phyloP scores from a whole-genome alignment of 2,797 vertebrate genomes.

The Bradypodion pumilum region DNA sequence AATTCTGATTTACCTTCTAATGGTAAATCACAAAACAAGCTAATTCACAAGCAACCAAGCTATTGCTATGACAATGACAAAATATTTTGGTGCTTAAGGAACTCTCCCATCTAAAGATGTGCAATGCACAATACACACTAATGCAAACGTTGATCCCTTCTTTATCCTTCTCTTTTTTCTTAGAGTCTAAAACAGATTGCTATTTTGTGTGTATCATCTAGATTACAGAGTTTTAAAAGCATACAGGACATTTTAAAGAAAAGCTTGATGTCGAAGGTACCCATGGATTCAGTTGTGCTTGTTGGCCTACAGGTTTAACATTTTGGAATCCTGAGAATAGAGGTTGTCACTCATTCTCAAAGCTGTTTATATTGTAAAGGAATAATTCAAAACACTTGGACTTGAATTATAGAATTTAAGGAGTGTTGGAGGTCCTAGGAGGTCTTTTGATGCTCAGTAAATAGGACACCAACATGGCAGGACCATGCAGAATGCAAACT shows the following conservation, averaged over 20 bases:
- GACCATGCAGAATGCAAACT: neutral
- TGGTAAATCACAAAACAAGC: too few relatives aligned
- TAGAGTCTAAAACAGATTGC: neutral
- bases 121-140: too few relatives aligned
- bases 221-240: neutral
- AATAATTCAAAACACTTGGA: neutral
- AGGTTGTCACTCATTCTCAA: neutral
- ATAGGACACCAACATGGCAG: neutral
- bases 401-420: neutral
- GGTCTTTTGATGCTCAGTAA: neutral
- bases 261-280: neutral
- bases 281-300: neutral
- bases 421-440: neutral
- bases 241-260: neutral
- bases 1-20: too few relatives aligned
- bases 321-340: neutral
- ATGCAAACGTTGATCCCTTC: too few relatives aligned
- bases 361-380: neutral
- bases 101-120: too few relatives aligned
- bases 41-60: too few relatives aligned
- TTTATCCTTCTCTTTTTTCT: neutral
- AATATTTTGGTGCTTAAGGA: too few relatives aligned
- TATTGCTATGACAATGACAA: too few relatives aligned
- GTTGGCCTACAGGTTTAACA: neutral
- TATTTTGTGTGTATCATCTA: neutral